Evolutionary conservation across 2,888 invertebrate genomes (phyloP), one percentile per base, ranked within the genome.

Genomic region (Zygaena filipendulae): DNA sequence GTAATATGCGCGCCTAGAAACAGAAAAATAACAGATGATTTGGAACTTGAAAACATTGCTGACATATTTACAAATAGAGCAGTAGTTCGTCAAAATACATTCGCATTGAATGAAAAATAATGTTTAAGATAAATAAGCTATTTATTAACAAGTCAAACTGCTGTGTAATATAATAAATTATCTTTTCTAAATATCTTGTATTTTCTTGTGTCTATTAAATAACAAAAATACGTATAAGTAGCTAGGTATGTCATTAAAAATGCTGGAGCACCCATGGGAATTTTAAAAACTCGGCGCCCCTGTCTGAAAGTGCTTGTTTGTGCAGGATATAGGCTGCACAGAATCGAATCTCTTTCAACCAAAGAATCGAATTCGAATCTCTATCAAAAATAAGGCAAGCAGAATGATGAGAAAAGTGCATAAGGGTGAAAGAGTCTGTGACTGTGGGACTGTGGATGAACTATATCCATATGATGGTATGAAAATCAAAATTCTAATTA

Each of bases 91-190:
- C 11, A 21, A 10, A 21, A 16, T 16, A 16, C 16, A 16, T 16
- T 16, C 16, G 16, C 16, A 16, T 16, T 16, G 16, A 16, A 16
- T 16, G 7, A 16, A 16, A 16, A 16, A 16, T 16, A 16, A 16
- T 16, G 16, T 16, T 16, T 16, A 16, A 16, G 16, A 16, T 16
- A 16, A 16, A 16, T 16, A 16, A 16, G 16, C 4, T 16, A 16
- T 16, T 16, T 16, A 16, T 16, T 10, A 9, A 21, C 21, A 21
- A 9, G n/a, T 21, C 5, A n/a, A 21, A 6, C n/a, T 21, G 21
- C 21, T 21, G 21, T 21, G 21, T 10, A n/a, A 7, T 21, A 21
- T 21, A 21, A 10, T 9, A 21, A 21, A 21, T 21, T 21, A 21
- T 7, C 10, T 21, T 21, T 21, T 21, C 21, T 21, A 21, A 9